These are phyloP conservation scores for chimpanzee (Pan troglodytes) DNA, from an alignment of 2,113 vertebrate species.

Conservation along the genomic window NHGRI_mPanTro3-v2.1_pri NC_072408.2:88648501-88649000, in stretches of 20 bases:
- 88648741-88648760: too few species aligned
- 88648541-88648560: background rate
- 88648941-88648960: background rate
- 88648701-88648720: background rate
- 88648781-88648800: background rate
- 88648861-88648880: conserved; percentile 10
- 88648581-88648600: background rate
- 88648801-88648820: background rate
- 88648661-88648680: background rate
- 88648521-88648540: background rate
- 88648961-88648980: background rate
- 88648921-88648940: background rate
- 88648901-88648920: conserved; percentile 14
- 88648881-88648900: background rate
- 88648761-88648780: background rate
- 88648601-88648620: background rate
- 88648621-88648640: background rate
- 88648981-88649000: background rate
- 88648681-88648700: background rate
- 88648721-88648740: background rate
- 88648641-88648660: background rate
- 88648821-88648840: background rate
- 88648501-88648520: background rate
- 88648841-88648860: background rate
- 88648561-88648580: background rate